Base-by-base conservation (phyloP, 2,797 vertebrate genomes). In the Zonotrichia albicollis region DNA sequence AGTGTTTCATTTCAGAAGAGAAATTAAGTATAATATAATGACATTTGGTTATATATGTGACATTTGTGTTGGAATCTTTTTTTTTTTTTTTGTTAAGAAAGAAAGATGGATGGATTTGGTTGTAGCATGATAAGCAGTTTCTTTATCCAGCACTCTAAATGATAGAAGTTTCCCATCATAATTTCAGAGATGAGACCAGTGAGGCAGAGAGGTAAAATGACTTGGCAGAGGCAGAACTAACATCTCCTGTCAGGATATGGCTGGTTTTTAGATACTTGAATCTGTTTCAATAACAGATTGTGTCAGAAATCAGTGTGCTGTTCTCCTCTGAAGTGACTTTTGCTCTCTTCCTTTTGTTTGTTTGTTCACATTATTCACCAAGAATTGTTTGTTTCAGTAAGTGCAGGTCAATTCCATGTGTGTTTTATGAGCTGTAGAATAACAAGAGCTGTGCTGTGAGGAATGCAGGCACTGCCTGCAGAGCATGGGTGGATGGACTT, bases 371-470 rank as follows among this genome's bases (percentile, higher is more conserved):
- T 86, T 62, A 29, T 10, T 23, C 16, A 23, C 65, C 13, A 65
- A 38, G 27, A 60, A 14, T 45, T 43, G 22, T 15, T 89, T 71
- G 19, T 17, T 86, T 48, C 71, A 25, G 19, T 91, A 61, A 77
- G 17, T 32, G 0, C 34, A 42, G 8, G 13, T 91, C 22, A 68
- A 10, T 5, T 43, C 6, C 6, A 0, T 10, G 3, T 12, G 0
- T n/a, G 19, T 66, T 70, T 45, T 60, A 5, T 26, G n/a, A 90
- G 34, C 51, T 79, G 46, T 42, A 55, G 53, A 60, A 18, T 38
- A 60, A 50, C 22, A 11, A 51, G 16, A 48, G 2, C 25, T 61
- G 13, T 84, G 32, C 32, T 61, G 2, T 13, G 34, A 78, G 55
- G n/a, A 62, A 6, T 48, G 16, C 18, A 54, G 77, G 13, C 13